phyloP scores from a whole-genome alignment of 1,140 invertebrate species.

The Drosophila rufa region DNA sequence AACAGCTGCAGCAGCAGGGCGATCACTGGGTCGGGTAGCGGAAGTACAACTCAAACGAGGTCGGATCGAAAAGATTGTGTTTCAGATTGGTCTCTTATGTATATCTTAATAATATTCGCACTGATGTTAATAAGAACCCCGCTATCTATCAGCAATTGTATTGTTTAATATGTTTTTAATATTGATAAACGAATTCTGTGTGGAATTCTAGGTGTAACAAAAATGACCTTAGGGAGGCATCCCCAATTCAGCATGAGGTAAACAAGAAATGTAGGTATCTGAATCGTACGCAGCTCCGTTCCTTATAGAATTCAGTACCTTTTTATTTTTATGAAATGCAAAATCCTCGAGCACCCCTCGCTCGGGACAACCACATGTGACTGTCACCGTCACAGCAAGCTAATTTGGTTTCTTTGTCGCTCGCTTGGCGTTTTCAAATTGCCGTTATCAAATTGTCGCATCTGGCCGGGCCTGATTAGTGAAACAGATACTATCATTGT shows the following conservation, averaged over 20 bases:
- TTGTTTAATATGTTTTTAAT: too few relatives aligned
- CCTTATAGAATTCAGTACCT: too few relatives aligned
- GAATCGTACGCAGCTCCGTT: too few relatives aligned
- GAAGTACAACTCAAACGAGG: slow-evolving; percentile 17
- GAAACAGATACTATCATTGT: slow-evolving; percentile 25
- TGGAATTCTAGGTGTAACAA: too few relatives aligned
- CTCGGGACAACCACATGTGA: slow-evolving; percentile 7
- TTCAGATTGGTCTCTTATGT: neutral
- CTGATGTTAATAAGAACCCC: too few relatives aligned
- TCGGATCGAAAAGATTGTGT: neutral
- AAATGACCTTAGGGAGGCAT: too few relatives aligned
- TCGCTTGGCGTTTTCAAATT: slow-evolving; percentile 16
- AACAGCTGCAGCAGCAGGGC: slow-evolving; percentile 52
- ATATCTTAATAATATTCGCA: too few relatives aligned
- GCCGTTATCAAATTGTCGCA: slow-evolving; percentile 16
- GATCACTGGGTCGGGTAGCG: slow-evolving; percentile 12
- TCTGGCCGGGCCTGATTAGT: slow-evolving; percentile 18
- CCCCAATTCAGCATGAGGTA: too few relatives aligned
- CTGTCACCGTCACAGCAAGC: slow-evolving; percentile 3
- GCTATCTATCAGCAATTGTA: too few relatives aligned
- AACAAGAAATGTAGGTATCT: too few relatives aligned
- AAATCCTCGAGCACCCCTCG: neutral
- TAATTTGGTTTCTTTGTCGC: slow-evolving; percentile 16
- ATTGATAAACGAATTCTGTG: too few relatives aligned
- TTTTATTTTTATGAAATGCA: neutral